These are phyloP conservation scores for Melipona quadrifasciata DNA, from an alignment of 1,140 invertebrate species.

Conservation along the genomic window DNA sequence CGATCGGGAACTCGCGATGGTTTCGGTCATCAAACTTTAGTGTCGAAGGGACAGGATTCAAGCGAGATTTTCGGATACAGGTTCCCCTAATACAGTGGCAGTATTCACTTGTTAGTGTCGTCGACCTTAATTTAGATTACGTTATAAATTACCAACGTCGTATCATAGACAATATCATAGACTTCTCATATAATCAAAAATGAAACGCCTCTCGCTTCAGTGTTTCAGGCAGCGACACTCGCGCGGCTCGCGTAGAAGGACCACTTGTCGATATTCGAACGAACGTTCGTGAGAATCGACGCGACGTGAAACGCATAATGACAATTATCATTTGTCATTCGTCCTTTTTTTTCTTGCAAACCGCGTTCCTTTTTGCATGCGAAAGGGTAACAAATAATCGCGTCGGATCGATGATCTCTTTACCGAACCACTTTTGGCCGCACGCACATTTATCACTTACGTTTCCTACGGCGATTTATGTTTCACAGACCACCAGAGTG, in stretches of 20 bases:
- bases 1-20: not conserved
- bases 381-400: not conserved
- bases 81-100: constrained; percentile 55
- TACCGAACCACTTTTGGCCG: constrained; percentile 32
- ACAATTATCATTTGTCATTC: not conserved
- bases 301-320: not conserved
- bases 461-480: constrained; percentile 48
- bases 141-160: constrained; percentile 47
- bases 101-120: constrained; percentile 43
- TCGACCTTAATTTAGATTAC: constrained; percentile 50
- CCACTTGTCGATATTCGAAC: not conserved
- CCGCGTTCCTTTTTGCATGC: not conserved
- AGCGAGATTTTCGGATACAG: constrained; percentile 15
- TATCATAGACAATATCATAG: constrained; percentile 50
- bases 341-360: too few species aligned
- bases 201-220: not conserved
- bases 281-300: not conserved
- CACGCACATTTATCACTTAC: constrained; percentile 48
- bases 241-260: not conserved
- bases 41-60: constrained; percentile 3
- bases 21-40: too few species aligned
- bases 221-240: not conserved
- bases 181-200: constrained; percentile 48
- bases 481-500: constrained; percentile 53
- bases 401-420: not conserved